phyloP scores from a whole-genome alignment of 37 sponge, comb jelly and placozoan species.

The Axinella damicornis region DNA sequence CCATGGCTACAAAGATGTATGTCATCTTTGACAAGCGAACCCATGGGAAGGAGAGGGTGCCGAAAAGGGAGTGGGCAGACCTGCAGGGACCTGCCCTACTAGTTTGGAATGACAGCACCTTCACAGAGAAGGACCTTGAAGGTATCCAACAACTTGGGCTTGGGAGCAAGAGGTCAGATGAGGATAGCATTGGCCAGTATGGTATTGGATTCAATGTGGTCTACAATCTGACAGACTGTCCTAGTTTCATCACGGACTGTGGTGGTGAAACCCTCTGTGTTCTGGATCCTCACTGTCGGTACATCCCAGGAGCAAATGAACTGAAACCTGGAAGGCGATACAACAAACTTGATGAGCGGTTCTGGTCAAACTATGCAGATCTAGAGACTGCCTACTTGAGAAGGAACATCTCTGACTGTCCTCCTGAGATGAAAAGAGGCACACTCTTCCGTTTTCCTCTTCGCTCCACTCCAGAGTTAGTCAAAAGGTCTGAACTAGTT shows the following conservation, averaged over 20 bases:
- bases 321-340: constrained; percentile 21
- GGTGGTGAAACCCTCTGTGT: constrained; percentile 47
- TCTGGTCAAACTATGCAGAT: constrained; percentile 66
- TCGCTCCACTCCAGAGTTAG: constrained; percentile 36
- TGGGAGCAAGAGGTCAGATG: constrained; percentile 64
- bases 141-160: constrained; percentile 79
- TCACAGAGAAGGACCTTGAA: constrained; percentile 66
- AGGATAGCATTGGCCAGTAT: constrained; percentile 68
- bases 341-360: constrained; percentile 12
- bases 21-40: constrained; percentile 51
- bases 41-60: constrained; percentile 15
- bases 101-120: constrained; percentile 63
- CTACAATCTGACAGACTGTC: constrained; percentile 81
- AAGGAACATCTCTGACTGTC: not conserved
- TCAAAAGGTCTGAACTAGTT: constrained; percentile 44
- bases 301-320: constrained; percentile 12
- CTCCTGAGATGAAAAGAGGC: constrained; percentile 52
- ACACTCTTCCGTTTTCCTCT: constrained; percentile 81
- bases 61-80: constrained; percentile 46
- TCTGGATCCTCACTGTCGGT: constrained; percentile 58
- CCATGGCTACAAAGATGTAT: constrained; percentile 44
- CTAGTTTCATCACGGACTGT: constrained; percentile 53
- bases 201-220: constrained; percentile 89
- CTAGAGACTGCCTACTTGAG: constrained; percentile 46
- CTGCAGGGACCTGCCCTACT: constrained; percentile 79